Evolutionary conservation across 2,888 invertebrate species (phyloP), one percentile per base, ranked within the genome.

Genomic region (Microplitis manilae): DNA sequence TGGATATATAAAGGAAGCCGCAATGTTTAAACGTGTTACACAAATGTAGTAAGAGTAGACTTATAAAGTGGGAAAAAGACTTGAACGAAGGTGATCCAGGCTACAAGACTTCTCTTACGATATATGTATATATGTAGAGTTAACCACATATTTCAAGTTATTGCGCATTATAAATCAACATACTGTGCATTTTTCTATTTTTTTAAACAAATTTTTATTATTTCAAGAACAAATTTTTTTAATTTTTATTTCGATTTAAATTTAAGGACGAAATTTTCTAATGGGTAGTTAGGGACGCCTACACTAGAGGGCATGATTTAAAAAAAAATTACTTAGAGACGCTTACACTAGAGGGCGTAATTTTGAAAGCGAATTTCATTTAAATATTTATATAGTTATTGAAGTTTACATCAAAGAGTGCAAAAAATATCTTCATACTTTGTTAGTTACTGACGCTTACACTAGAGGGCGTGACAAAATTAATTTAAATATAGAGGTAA

Each of bases 61-160:
- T 50, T 50, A 50, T 65, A 65, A 65, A 71, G 71, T 71, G 71
- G 71, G 71, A 71, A 71, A 30, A 61, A 62, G 71, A 38, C 62
- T 17, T 39, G 39, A 62, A 17, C 39, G 71, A 71, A 71, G 71
- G 71, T 71, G 71, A 71, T 71, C 71, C 71, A 71, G 61, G 20
- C 38, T 38, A 38, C 13, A 38, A 65, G 65, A 65, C 65, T 68
- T 68, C 59, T 30, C 41, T 71, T 30, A 50, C 50, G 15, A 41
- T 41, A 40, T 17, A 41, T 68, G 8, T 15, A 15, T 68, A 41
- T 68, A 68, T 41, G 30, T 59, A 41, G 1, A 17, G 59, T n/a
- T 38, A 65, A 59, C 74, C 59, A 60, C 71, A 65, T 60, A 70
- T 71, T 65, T 50, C 39, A 50, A 30, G 70, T 30, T 30, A 30